Conservation (phyloP, 2,113 vertebrate species). For the Bettongia penicillata region DNA sequence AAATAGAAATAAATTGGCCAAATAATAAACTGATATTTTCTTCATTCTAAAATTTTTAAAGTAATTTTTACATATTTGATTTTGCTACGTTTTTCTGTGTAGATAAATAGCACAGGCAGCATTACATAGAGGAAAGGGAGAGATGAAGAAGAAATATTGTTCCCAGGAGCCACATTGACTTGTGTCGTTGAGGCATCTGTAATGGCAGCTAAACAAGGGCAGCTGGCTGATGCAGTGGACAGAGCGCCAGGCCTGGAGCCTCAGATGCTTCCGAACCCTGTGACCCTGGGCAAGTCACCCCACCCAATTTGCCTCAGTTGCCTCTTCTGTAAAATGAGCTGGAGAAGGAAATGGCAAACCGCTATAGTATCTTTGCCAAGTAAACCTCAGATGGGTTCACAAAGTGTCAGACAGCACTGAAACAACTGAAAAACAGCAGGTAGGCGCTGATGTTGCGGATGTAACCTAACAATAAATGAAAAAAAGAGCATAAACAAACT, state of each 20-base stretch:
- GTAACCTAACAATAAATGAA: neutral
- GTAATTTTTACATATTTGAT: neutral
- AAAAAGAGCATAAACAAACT: neutral
- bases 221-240: neutral
- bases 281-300: neutral
- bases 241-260: neutral
- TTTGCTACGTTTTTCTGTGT: constrained; percentile 5
- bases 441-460: neutral
- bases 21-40: neutral
- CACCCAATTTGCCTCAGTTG: neutral
- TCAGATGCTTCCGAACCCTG: neutral
- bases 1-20: constrained; percentile 16
- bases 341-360: neutral
- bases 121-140: neutral
- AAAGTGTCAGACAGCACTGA: neutral
- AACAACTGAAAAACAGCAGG: neutral
- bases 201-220: neutral
- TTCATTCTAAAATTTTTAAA: constrained; percentile 6
- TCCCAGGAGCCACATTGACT: neutral
- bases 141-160: neutral
- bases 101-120: neutral
- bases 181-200: neutral
- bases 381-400: neutral
- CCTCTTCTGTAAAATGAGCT: neutral
- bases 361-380: neutral